Percentiles rank a stretch among this genome's conserved stretches.
Conservation (phyloP, 1,140 invertebrate species). For the Hermetia illucens region DNA sequence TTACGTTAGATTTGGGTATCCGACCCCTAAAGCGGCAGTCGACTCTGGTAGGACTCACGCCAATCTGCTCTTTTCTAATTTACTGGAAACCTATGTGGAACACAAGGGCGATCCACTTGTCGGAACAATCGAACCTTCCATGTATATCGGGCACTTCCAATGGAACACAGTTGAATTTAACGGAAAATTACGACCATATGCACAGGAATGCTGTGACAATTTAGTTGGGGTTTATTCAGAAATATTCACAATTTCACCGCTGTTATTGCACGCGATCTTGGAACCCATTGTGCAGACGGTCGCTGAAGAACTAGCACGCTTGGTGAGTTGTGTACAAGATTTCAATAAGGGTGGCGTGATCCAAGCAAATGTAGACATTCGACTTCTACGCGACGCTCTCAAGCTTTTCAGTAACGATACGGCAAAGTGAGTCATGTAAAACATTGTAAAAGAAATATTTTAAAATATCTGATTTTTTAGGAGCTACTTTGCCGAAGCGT, state of each 20-base stretch:
- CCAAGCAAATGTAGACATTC: constrained; percentile 27
- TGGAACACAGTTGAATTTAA: constrained; percentile 65
- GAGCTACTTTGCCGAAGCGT: constrained; percentile 26
- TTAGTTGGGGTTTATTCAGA: constrained; percentile 86
- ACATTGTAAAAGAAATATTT: not conserved
- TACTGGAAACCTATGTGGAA: constrained; percentile 75
- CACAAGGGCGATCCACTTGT: constrained; percentile 85
- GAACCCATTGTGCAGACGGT: constrained; percentile 79
- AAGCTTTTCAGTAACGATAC: constrained; percentile 27
- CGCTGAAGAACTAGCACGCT: constrained; percentile 74
- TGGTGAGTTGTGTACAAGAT: constrained; percentile 57
- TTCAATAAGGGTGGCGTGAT: constrained; percentile 26
- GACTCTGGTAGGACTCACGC: constrained; percentile 41
- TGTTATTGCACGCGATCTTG: constrained; percentile 58
- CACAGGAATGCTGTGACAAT: constrained; percentile 85
- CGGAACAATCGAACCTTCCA: constrained; percentile 86
- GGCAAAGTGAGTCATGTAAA: constrained; percentile 16
- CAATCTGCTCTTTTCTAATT: constrained; percentile 48
- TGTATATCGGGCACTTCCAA: constrained; percentile 81
- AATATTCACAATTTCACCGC: constrained; percentile 61
- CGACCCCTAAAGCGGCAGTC: constrained; percentile 47
- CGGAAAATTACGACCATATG: constrained; percentile 70
- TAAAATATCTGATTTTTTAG: constrained; percentile 6
- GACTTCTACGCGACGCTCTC: constrained; percentile 20
- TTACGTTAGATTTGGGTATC: constrained; percentile 46